phyloP scores from a whole-genome alignment of 1,140 invertebrate species.

The Papilio machaon region DNA sequence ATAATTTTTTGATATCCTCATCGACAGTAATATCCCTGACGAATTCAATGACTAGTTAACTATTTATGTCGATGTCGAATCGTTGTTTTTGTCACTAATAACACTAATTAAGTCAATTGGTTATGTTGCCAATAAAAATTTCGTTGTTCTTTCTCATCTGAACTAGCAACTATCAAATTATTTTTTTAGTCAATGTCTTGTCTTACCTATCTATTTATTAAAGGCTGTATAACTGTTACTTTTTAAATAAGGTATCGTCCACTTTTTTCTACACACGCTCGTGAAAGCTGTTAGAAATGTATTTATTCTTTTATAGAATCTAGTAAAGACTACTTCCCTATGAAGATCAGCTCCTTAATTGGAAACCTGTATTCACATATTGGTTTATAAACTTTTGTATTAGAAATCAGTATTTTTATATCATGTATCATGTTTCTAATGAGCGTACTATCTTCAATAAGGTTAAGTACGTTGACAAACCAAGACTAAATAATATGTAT shows the following conservation, averaged over 20 bases:
- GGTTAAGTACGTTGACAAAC: no score
- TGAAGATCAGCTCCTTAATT: not conserved
- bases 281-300: slow-evolving; percentile 26
- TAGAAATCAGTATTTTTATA: not conserved
- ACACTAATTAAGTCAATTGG: not conserved
- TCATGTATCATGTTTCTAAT: not conserved
- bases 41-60: not conserved
- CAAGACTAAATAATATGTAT: no score
- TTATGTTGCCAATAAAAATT: not conserved
- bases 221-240: slow-evolving; percentile 4
- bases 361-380: not conserved
- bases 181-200: not conserved
- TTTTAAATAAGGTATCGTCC: slow-evolving; percentile 14
- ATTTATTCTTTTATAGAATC: slow-evolving; percentile 11
- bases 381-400: not conserved
- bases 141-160: not conserved
- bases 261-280: not conserved
- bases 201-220: not conserved
- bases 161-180: not conserved
- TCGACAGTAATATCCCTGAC: not conserved
- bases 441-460: no score
- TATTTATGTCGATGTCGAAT: not conserved
- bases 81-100: not conserved
- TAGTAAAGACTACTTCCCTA: slow-evolving; percentile 10
- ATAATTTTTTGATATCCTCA: not conserved